A percentile compares a stretch with the other conserved stretches of the same genome.
These are phyloP conservation scores for Prionace glauca DNA, from an alignment of 2,797 vertebrate species.

Conservation along the genomic window DNA sequence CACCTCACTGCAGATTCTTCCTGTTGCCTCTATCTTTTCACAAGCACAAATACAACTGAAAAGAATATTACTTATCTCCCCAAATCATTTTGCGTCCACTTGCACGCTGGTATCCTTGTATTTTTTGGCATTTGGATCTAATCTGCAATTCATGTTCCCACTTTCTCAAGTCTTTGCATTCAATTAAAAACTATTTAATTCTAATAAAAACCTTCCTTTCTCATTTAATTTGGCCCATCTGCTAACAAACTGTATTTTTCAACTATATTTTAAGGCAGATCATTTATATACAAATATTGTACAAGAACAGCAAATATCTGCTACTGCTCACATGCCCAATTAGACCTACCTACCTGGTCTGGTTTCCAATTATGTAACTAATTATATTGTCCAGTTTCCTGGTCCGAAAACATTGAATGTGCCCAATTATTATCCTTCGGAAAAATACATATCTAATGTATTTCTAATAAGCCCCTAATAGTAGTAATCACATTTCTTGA, in stretches of 20 bases:
- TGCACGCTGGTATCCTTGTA: not conserved
- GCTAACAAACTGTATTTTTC: not conserved
- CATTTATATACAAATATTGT: not conserved
- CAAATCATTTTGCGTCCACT: not conserved
- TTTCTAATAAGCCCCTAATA: not conserved
- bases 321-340: not conserved
- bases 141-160: not conserved
- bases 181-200: not conserved
- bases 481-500: not conserved
- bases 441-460: not conserved
- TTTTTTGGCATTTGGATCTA: not conserved
- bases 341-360: not conserved
- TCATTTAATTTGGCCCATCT: not conserved
- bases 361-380: not conserved
- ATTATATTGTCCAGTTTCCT: not conserved
- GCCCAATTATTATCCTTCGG: not conserved
- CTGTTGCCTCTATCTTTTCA: not conserved
- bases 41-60: not conserved
- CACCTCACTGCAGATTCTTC: not conserved
- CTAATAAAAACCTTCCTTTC: not conserved
- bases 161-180: not conserved
- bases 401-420: not conserved
- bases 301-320: not conserved
- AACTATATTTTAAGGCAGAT: not conserved
- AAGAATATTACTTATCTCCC: not conserved